Conservation (phyloP, 2,797 vertebrate genomes). For the Heteromormyrus szaboi region DNA sequence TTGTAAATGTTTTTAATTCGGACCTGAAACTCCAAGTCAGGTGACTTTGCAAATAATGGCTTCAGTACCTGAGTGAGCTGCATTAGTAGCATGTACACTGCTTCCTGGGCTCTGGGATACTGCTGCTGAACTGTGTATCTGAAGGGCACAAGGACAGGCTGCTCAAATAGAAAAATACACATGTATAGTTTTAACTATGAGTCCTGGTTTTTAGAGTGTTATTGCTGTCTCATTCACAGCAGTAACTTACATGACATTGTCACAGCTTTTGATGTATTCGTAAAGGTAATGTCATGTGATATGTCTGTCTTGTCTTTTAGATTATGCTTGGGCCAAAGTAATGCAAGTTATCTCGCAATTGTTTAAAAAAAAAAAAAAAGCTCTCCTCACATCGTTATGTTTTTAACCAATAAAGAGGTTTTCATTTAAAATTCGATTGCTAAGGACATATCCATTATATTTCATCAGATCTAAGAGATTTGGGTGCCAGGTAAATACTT, state of each 20-base stretch:
- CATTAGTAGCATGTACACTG: neutral
- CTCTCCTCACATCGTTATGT: neutral
- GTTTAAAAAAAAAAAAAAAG: neutral
- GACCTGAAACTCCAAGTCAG: neutral
- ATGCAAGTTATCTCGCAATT: neutral
- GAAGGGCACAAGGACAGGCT: neutral
- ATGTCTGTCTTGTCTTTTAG: neutral
- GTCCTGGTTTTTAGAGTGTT: neutral
- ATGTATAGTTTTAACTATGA: neutral
- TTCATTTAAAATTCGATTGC: neutral
- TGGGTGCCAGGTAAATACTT: neutral
- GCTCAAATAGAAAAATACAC: neutral
- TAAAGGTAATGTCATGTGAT: neutral
- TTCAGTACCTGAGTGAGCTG: neutral
- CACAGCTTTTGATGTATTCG: neutral
- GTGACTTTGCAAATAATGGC: neutral
- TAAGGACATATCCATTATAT: neutral
- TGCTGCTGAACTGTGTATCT: neutral
- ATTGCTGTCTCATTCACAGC: neutral
- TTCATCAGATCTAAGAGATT: neutral
- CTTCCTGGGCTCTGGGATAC: neutral
- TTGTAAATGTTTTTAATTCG: neutral
- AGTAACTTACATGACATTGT: neutral
- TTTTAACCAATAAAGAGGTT: neutral
- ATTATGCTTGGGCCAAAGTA: neutral